phyloP scores from a whole-genome alignment of 2,113 vertebrate genomes.

The Vanacampus margaritifer region DNA sequence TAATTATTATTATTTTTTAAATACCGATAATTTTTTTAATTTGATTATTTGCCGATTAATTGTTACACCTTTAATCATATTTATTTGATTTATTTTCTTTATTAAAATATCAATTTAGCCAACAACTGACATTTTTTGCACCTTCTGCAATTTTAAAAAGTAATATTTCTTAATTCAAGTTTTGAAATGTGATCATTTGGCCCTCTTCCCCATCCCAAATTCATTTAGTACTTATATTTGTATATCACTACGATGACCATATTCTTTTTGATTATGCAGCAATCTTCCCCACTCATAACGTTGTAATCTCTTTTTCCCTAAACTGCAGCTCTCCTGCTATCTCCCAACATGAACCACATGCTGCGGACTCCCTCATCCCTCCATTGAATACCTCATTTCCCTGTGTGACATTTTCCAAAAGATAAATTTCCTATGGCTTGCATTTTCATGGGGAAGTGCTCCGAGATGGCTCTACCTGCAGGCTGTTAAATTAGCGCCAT shows the following conservation, averaged over 20 bases:
- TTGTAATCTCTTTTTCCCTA: constrained; percentile 31
- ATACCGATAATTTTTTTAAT: too few species aligned
- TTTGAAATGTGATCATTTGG: not conserved
- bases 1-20: too few species aligned
- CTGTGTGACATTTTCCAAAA: constrained; percentile 68
- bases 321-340: constrained; percentile 33
- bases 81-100: too few species aligned
- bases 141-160: not conserved
- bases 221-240: constrained; percentile 27
- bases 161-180: not conserved
- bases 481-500: constrained; percentile 71
- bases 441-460: constrained; percentile 64
- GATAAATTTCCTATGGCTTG: constrained; percentile 68
- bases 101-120: not conserved
- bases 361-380: constrained; percentile 54
- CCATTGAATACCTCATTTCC: constrained; percentile 66
- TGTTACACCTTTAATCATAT: too few species aligned
- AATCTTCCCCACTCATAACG: constrained; percentile 16
- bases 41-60: too few species aligned
- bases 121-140: not conserved
- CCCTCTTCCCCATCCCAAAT: not conserved
- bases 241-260: constrained; percentile 38
- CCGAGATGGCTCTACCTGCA: constrained; percentile 60
- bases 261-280: constrained; percentile 21
- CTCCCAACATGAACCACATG: constrained; percentile 40